Base-by-base conservation (phyloP, 2,888 invertebrate genomes). In the Notodonta dromedarius region DNA sequence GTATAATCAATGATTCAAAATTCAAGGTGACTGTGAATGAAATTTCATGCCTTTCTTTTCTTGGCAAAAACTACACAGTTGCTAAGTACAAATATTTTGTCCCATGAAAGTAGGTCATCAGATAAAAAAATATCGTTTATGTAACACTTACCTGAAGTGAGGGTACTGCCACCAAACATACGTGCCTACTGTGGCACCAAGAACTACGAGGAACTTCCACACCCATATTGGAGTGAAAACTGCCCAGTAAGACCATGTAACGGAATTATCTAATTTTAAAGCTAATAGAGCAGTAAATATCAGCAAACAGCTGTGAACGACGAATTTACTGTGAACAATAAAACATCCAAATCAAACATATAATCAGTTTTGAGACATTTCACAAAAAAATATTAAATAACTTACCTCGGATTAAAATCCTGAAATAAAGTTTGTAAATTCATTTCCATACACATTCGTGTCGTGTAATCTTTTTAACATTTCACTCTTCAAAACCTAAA, bases 181-280 rank as follows among this genome's bases (percentile, higher is more conserved):
- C 75, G 98, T 98, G 58, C 99, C 99, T 62, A 98, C 95, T 56
- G 96, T 95, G 52, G 99, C 98, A 63, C 99, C 99, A 60, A 96
- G 83, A 51, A 99, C 96, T 14, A 98, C 99, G 84, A 98, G 94
- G 67, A 96, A 95, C 87, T 99, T 99, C 98, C 99, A 99, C 75
- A 98, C 95, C 99, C 99, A 99, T 83, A 99, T 96, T 58, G 99
- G 99, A 24, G 97, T 95, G 89, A 99, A 99, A 53, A 99, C 96
- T 8, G 97, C 96, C 98, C 99, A 99, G 90, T 97, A 99, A 56
- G 98, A 98, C 98, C 98, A 98, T 83, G 97, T 95, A 84, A 98
- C 96, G 65, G 95, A 95, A 69, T 96, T 96, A 93, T 99, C 99
- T 75, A 98, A 94, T 79, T 97, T 96, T 78, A 99, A 94, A 13